These are phyloP conservation scores for Amiota mariae DNA, from an alignment of 2,888 invertebrate species.

Conservation along the genomic window DNA sequence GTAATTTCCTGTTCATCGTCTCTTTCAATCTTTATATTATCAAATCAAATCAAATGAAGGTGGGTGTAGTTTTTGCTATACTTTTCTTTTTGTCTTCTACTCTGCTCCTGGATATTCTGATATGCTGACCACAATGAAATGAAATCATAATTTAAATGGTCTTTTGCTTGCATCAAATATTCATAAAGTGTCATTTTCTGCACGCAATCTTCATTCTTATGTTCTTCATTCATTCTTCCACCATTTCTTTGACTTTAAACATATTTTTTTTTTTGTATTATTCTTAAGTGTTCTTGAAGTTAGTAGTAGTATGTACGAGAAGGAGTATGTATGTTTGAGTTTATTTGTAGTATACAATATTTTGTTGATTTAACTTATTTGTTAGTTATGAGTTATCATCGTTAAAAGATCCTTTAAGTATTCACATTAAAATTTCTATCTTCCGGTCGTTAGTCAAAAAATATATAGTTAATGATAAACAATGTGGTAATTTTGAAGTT, in stretches of 20 bases:
- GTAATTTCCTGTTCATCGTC: conserved; percentile 14
- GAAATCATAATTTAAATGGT: conserved; percentile 61
- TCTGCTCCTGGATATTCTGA: conserved; percentile 20
- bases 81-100: conserved; percentile 8
- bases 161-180: conserved; percentile 45
- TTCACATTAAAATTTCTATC: background rate
- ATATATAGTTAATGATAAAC: background rate
- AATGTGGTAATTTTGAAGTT: background rate
- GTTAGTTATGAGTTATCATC: no score
- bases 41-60: conserved; percentile 28
- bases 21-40: background rate
- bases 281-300: no score
- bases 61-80: conserved; percentile 43
- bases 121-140: conserved; percentile 37
- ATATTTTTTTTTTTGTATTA: no score
- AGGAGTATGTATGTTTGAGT: no score
- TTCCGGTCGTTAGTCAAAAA: conserved; percentile 11
- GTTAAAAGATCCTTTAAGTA: no score
- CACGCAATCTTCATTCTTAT: conserved; percentile 50
- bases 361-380: no score
- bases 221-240: no score
- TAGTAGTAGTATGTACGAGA: no score
- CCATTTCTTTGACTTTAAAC: no score
- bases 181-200: conserved; percentile 63
- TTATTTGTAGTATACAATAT: no score